phyloP scores from a whole-genome alignment of 2,888 invertebrate genomes.

The Lithophane ornitopus region DNA sequence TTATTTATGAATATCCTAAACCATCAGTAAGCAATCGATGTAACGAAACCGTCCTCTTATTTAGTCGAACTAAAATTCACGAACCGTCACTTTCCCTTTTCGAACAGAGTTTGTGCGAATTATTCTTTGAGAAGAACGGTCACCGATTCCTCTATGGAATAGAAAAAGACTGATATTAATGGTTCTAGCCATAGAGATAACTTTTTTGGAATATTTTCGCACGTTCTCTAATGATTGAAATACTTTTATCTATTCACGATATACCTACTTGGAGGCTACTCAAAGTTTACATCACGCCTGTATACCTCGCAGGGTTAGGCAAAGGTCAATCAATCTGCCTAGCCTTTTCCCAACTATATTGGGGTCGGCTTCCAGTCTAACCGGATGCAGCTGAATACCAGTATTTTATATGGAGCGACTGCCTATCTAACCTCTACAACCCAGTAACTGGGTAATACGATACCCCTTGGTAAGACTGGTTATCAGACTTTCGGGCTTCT shows the following conservation, averaged over 20 bases:
- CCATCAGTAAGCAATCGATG: not conserved
- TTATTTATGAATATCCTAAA: not conserved
- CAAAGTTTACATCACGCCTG: too few relatives aligned
- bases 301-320: too few relatives aligned
- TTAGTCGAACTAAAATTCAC: constrained; percentile 55
- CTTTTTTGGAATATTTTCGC: constrained; percentile 11
- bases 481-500: too few relatives aligned
- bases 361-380: too few relatives aligned
- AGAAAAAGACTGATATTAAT: constrained; percentile 50
- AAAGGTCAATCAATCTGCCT: too few relatives aligned
- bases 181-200: constrained; percentile 17
- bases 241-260: not conserved
- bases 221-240: constrained; percentile 7
- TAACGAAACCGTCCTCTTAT: constrained; percentile 28
- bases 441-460: too few relatives aligned
- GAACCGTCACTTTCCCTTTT: constrained; percentile 53
- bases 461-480: too few relatives aligned
- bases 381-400: too few relatives aligned
- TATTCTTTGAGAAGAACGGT: constrained; percentile 41
- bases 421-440: too few relatives aligned
- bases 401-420: too few relatives aligned
- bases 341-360: too few relatives aligned
- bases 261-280: too few relatives aligned
- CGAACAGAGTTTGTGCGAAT: constrained; percentile 41
- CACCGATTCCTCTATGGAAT: constrained; percentile 49